phyloP scores from a whole-genome alignment of 2,888 invertebrate genomes.

The Dastarcus helophoroides region DNA sequence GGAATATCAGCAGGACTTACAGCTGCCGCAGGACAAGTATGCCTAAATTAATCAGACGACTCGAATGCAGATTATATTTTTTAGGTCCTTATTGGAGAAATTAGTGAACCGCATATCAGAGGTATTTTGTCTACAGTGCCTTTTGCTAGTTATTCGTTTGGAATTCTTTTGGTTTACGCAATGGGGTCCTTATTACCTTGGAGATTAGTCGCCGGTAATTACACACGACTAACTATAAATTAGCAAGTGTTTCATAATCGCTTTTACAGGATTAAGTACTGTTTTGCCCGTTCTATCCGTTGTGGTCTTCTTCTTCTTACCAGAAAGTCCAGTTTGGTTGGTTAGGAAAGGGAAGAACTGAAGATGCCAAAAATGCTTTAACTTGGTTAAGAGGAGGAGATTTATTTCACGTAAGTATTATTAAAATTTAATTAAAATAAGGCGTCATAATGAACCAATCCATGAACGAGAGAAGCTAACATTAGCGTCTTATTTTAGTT shows the following conservation, averaged over 20 bases:
- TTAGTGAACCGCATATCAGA: slow-evolving; percentile 58
- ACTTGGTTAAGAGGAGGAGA: slow-evolving; percentile 32
- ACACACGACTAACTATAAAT: background rate
- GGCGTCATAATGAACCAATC: background rate
- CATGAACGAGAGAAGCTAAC: too few relatives aligned
- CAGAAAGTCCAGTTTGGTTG: slow-evolving; percentile 68
- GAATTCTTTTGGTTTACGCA: slow-evolving; percentile 61
- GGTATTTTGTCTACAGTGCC: slow-evolving; percentile 60
- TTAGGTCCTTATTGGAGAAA: slow-evolving; percentile 66
- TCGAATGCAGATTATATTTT: slow-evolving; percentile 14
- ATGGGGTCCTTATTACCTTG: slow-evolving; percentile 58
- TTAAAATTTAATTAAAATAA: slow-evolving; percentile 1
- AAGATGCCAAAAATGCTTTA: slow-evolving; percentile 37
- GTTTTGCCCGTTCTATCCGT: slow-evolving; percentile 50
- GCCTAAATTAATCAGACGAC: slow-evolving; percentile 5
- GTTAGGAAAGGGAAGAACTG: slow-evolving; percentile 46
- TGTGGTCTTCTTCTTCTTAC: slow-evolving; percentile 50
- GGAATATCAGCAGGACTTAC: slow-evolving; percentile 63
- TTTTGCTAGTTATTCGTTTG: slow-evolving; percentile 62
- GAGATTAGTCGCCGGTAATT: slow-evolving; percentile 53
- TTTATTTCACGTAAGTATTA: slow-evolving; percentile 29
- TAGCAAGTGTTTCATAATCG: slow-evolving; percentile 10
- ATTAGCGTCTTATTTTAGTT: too few relatives aligned
- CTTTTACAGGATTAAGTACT: slow-evolving; percentile 47
- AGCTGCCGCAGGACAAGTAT: slow-evolving; percentile 64